Percentiles rank a stretch among this genome's conserved stretches.
These are phyloP conservation scores for Amia ocellicauda DNA, from an alignment of 2,113 vertebrate genomes.

Conservation along the genomic window DNA sequence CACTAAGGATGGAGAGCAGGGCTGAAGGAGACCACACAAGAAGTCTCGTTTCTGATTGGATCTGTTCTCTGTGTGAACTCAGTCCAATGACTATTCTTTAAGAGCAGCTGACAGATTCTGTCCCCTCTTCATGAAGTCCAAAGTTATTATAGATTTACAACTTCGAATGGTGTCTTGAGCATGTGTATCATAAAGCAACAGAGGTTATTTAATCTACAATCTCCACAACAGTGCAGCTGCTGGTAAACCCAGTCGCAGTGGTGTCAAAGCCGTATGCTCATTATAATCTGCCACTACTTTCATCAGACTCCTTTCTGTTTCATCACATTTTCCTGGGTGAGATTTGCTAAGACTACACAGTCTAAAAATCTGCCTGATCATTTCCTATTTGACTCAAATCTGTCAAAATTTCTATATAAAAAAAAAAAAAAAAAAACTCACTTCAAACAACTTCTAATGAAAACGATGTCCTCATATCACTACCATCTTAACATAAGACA, in stretches of 20 bases:
- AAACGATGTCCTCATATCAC: too few species aligned
- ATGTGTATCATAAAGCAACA: slow-evolving; percentile 20
- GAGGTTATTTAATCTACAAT: slow-evolving; percentile 28
- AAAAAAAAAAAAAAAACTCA: too few species aligned
- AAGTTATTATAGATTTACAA: slow-evolving; percentile 38
- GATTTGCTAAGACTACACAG: slow-evolving; percentile 1
- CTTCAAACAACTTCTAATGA: too few species aligned
- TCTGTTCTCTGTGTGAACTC: slow-evolving; percentile 8
- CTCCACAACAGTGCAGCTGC: slow-evolving; percentile 16
- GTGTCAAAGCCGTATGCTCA: neutral
- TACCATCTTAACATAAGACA: too few species aligned
- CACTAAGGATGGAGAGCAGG: too few species aligned
- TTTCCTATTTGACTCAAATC: too few species aligned
- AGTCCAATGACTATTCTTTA: neutral
- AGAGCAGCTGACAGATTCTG: slow-evolving; percentile 19
- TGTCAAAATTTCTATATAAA: too few species aligned
- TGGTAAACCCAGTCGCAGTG: neutral
- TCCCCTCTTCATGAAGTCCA: slow-evolving; percentile 31
- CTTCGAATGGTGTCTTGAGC: slow-evolving; percentile 22
- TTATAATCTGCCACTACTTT: neutral
- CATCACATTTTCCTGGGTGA: slow-evolving; percentile 3
- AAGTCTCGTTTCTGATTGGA: slow-evolving; percentile 21
- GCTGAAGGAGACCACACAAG: neutral
- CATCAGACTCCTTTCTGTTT: slow-evolving; percentile 11
- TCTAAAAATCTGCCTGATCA: too few species aligned